Evolutionary conservation across 2,797 vertebrate species (phyloP).

Genomic region (Rhinichthys osculus): DNA sequence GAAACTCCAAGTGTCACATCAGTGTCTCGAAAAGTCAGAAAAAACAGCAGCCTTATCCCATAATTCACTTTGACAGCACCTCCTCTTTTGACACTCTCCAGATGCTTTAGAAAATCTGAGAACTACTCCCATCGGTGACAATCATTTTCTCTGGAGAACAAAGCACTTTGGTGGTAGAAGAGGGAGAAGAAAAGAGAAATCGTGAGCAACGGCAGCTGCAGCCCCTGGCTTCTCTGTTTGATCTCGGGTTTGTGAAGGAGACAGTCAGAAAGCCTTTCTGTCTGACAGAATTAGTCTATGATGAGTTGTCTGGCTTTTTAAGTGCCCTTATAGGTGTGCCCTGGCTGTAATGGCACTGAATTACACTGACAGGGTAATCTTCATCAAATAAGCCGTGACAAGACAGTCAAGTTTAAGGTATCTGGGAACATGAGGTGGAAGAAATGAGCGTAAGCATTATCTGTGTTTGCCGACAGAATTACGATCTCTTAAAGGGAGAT

Average conservation of each 20-base stretch:
- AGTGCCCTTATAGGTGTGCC: slow-evolving; percentile 53
- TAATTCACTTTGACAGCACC: slow-evolving; percentile 41
- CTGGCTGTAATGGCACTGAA: slow-evolving; percentile 63
- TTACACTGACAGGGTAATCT: slow-evolving; percentile 69
- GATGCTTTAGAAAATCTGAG: slow-evolving; percentile 42
- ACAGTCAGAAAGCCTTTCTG: slow-evolving; percentile 43
- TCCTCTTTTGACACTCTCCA: slow-evolving; percentile 35
- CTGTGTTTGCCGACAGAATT: background rate
- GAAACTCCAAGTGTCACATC: slow-evolving; percentile 39
- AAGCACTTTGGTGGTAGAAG: slow-evolving; percentile 17
- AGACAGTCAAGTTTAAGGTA: slow-evolving; percentile 12
- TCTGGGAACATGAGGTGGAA: background rate
- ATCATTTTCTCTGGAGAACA: slow-evolving; percentile 47
- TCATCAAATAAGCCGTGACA: slow-evolving; percentile 39
- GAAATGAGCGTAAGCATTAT: background rate
- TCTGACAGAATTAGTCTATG: slow-evolving; percentile 58
- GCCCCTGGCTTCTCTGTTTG: slow-evolving; percentile 47
- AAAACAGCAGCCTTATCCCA: slow-evolving; percentile 25
- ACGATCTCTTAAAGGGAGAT: background rate
- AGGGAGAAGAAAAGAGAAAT: slow-evolving; percentile 19
- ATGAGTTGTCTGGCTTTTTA: slow-evolving; percentile 53
- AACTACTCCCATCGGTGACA: slow-evolving; percentile 48
- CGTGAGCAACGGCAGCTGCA: background rate
- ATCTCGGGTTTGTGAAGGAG: slow-evolving; percentile 40
- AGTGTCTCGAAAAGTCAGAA: slow-evolving; percentile 9